These are phyloP conservation scores for Orgyia antiqua DNA, from an alignment of 2,888 invertebrate genomes.

Conservation along the genomic window DNA sequence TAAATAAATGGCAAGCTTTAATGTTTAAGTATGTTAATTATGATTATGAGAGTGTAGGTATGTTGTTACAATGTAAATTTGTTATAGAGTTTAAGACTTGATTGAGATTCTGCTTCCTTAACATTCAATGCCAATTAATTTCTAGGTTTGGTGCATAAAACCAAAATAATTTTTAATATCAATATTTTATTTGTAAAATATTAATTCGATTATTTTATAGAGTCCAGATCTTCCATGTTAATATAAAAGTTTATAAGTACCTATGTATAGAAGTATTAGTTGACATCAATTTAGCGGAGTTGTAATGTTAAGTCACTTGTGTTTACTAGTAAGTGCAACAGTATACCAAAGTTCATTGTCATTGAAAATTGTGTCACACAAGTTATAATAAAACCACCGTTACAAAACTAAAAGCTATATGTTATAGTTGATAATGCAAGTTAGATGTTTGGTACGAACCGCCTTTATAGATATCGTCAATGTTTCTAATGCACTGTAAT, in stretches of 20 bases:
- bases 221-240: slow-evolving; percentile 22
- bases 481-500: slow-evolving; percentile 40
- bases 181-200: slow-evolving; percentile 16
- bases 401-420: slow-evolving; percentile 17
- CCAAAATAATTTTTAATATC: slow-evolving; percentile 17
- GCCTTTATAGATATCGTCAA: slow-evolving; percentile 33
- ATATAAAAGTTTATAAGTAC: slow-evolving; percentile 12
- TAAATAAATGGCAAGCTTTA: slow-evolving; percentile 66
- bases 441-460: slow-evolving; percentile 36
- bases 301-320: slow-evolving; percentile 25
- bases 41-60: slow-evolving; percentile 43
- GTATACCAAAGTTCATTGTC: slow-evolving; percentile 30
- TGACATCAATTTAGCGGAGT: slow-evolving; percentile 17
- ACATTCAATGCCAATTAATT: slow-evolving; percentile 43
- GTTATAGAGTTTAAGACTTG: slow-evolving; percentile 52
- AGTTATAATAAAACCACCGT: slow-evolving; percentile 21
- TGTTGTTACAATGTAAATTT: slow-evolving; percentile 68
- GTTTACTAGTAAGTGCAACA: slow-evolving; percentile 22
- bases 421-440: slow-evolving; percentile 25
- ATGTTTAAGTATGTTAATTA: slow-evolving; percentile 61
- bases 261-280: background rate
- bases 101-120: slow-evolving; percentile 53
- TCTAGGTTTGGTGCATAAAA: slow-evolving; percentile 19
- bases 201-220: slow-evolving; percentile 19
- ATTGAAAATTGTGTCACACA: slow-evolving; percentile 17